Base-by-base conservation (phyloP, 2,888 invertebrate species). In the Phyto melanocephala region DNA sequence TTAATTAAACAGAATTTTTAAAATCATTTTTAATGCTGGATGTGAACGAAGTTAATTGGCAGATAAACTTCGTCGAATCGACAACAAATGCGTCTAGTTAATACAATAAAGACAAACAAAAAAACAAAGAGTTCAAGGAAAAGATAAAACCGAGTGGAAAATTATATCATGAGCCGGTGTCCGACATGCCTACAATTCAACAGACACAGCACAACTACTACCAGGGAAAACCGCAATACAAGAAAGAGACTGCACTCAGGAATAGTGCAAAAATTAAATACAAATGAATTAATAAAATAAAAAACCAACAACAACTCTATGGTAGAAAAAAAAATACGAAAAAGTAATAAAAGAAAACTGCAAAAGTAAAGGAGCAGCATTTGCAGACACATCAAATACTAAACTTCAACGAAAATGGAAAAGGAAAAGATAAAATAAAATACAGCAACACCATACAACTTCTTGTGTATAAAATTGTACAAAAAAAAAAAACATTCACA, bases 271-370 rank as follows among this genome's bases (percentile, higher is more conserved):
- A 33, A 37, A 22, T n/a, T n/a, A n/a, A n/a, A n/a, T n/a, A n/a
- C n/a, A 45, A 50, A 60, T 22, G 28, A 42, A 17, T 10, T 11
- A 35, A 74, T 1, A 42, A 35, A 56, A 56, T 28, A 17, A 78
- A 76, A 37, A 15, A n/a, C n/a, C 62, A 65, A 63, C 7, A 33
- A 50, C 37, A 71, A 50, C 58, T 71, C 24, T 33, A 63, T 54
- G 54, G 63, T 50, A 50, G 37, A 13, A 52, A n/a, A 42, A 52
- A 20, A 70, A 35, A 54, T 20, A 54, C 28, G 62, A 22, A 71
- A 76, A 54, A 63, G 52, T 71, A 78, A 63, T 63, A 75, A 67
- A 47, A 67, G 47, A 75, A 58, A 67, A 75, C 20, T 47, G 47
- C 56, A 67, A 75, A 67, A 75, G 56, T 74, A 47, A 75, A 37